Percentiles rank a stretch among this genome's conserved stretches.
These are phyloP conservation scores for Oryzias woworae DNA, from an alignment of 2,113 vertebrate species.

Conservation along the genomic window DNA sequence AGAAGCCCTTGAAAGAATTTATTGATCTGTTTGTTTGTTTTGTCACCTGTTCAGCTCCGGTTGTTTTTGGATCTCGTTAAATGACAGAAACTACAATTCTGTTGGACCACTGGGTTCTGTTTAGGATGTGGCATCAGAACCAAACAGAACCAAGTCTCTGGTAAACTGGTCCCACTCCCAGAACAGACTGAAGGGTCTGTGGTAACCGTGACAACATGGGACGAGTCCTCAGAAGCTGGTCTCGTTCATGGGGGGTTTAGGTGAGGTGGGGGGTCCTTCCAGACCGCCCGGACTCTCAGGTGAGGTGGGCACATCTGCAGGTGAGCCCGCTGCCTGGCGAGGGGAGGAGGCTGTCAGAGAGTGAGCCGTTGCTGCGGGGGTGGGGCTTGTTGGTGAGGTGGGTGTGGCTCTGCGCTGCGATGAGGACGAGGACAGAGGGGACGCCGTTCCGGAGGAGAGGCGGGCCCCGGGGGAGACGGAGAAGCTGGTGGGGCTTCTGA, in stretches of 20 bases:
- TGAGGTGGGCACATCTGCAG: slow-evolving; percentile 43
- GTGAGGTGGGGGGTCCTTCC: slow-evolving; percentile 42
- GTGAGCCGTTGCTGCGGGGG: slow-evolving; percentile 23
- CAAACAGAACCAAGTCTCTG: too few relatives aligned
- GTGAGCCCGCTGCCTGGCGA: not conserved
- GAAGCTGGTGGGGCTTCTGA: slow-evolving; percentile 51
- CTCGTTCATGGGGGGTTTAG: slow-evolving; percentile 83
- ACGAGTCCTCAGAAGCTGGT: slow-evolving; percentile 83
- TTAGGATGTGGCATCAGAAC: too few relatives aligned
- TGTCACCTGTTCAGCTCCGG: too few relatives aligned
- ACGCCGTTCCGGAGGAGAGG: slow-evolving; percentile 3
- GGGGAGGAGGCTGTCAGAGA: slow-evolving; percentile 28
- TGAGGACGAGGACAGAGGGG: not conserved
- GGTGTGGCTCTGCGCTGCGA: slow-evolving; percentile 26
- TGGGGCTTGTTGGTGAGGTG: slow-evolving; percentile 45
- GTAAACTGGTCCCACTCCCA: too few relatives aligned
- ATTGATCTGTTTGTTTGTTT: too few relatives aligned
- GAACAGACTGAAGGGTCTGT: too few relatives aligned
- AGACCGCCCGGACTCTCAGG: slow-evolving; percentile 25
- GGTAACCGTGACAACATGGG: too few relatives aligned
- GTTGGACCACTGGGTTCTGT: too few relatives aligned
- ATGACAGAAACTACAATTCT: too few relatives aligned
- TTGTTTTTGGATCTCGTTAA: too few relatives aligned
- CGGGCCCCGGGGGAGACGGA: slow-evolving; percentile 39
- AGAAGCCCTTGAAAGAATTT: too few relatives aligned